Evolutionary conservation across 2,888 invertebrate genomes (phyloP), one percentile per base, ranked within the genome.

Genomic region (Holacanthella duospinosa): DNA sequence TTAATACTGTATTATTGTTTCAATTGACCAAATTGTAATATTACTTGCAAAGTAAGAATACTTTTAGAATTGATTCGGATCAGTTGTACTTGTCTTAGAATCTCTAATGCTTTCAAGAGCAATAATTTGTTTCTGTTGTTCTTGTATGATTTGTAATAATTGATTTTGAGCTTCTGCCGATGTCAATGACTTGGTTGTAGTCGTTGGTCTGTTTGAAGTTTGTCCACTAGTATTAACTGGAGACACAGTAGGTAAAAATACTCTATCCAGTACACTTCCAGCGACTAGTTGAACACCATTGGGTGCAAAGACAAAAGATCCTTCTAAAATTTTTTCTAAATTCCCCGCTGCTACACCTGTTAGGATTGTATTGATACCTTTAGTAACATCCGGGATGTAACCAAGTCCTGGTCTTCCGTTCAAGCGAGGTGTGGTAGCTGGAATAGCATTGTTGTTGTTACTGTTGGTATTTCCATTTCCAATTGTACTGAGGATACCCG

Each of bases 281-380:
- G 65, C 65, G 26, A 65, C 59, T 4, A 26, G 28, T 44, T 65
- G 65, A 16, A 65, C 65, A 2, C 63, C 21, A 28, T 53, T 65
- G 19, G 65, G 65, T 1, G 65, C 55, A 54, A 65, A 65, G 28
- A 65, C 60, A 29, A 65, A 65, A 6, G 65, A 65, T 6, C 65
- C 65, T 21, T 21, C 28, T 29, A 65, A 55, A 27, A 65, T 57
- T n/a, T 65, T 59, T 27, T 62, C 65, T 43, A 65, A 29, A 44
- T 63, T 65, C 1, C 60, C 63, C 1, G 53, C 26, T 25, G 63
- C 62, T 1, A 65, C 65, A 4, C 65, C 65, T 3, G 48, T 26
- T n/a, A 65, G 29, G 43, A 65, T 65, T 12, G 65, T 65, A 36
- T 63, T 60, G 3, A 65, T 59, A 6, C 65, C 65, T 24, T 60